Base-by-base conservation (phyloP, 1,140 invertebrate genomes). In the Calliopsis andreniformis region DNA sequence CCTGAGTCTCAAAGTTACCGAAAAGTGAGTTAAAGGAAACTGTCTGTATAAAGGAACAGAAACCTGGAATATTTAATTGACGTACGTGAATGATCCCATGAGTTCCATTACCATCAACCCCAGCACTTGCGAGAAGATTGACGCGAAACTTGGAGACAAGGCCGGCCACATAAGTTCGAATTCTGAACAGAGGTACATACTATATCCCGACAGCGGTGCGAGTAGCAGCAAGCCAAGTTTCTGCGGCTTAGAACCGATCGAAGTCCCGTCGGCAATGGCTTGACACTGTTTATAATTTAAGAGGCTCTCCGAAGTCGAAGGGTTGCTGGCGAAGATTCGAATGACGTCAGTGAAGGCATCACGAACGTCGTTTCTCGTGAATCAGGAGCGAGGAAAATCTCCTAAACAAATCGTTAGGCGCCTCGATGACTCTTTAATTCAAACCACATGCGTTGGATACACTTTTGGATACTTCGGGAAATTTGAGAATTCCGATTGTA, bases 231-330 rank as follows among this genome's bases (percentile, higher is more conserved):
- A 45, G 39, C 43, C 39, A 82, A 83, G 80, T 82, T 82, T 75
- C 75, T 66, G 64, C 35, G 79, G 66, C 79, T 64, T 62, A 35
- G 12, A 35, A 59, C 35, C 69, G 68, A 85, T 86, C 81, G 59
- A 84, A 87, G 75, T 78, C 63, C 76, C 71, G 56, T 5, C 68
- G 67, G 63, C 66, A 70, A 83, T 81, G 55, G 70, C 63, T 3
- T 64, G 72, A 80, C 82, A 78, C 68, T 88, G 87, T 88, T 89
- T 87, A 88, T 88, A 89, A 89, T 89, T 88, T 88, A 88, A 82
- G 59, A 69, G 77, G 72, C 72, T 86, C 68, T 45, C 23, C 53
- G 39, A 53, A 64, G 64, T 61, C 49, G 55, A 80, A 63, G 77
- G 66, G 39, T 66, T 39, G 63, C 61, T 73, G 20, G 14, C 39